These are phyloP conservation scores for Lepidotrigona ventralis DNA, from an alignment of 1,140 invertebrate genomes.

Conservation along the genomic window DNA sequence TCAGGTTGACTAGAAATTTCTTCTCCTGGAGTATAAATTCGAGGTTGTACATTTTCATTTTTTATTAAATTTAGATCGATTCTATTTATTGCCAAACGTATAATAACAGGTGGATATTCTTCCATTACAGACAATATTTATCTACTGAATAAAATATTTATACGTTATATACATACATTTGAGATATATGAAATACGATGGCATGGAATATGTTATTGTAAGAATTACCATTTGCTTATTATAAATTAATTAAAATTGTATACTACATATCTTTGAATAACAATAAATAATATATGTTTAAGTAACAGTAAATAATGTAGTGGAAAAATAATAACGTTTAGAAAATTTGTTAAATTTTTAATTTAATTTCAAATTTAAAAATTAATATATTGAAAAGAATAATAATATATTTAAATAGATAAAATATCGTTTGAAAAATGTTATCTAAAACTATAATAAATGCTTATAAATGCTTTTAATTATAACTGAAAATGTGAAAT, in stretches of 20 bases:
- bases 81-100: conserved; percentile 78
- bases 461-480: no score
- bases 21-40: conserved; percentile 93
- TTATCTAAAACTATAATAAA: no score
- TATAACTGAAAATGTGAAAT: no score
- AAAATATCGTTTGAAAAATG: no score
- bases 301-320: not conserved
- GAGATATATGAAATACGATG: not conserved
- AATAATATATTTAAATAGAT: no score
- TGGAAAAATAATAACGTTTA: not conserved
- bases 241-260: not conserved
- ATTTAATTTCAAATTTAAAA: no score
- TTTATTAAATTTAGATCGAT: conserved; percentile 81
- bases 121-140: conserved; percentile 43
- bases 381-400: no score
- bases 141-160: not conserved
- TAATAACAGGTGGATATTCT: conserved; percentile 68
- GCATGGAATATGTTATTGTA: not conserved
- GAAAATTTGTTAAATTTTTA: not conserved
- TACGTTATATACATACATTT: not conserved
- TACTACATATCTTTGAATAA: not conserved
- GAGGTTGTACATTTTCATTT: conserved; percentile 80
- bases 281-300: not conserved
- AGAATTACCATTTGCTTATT: not conserved
- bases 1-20: conserved; percentile 90